Evolutionary conservation across 2,888 invertebrate species (phyloP).

Genomic region (Sphaerophoria rueppellii): DNA sequence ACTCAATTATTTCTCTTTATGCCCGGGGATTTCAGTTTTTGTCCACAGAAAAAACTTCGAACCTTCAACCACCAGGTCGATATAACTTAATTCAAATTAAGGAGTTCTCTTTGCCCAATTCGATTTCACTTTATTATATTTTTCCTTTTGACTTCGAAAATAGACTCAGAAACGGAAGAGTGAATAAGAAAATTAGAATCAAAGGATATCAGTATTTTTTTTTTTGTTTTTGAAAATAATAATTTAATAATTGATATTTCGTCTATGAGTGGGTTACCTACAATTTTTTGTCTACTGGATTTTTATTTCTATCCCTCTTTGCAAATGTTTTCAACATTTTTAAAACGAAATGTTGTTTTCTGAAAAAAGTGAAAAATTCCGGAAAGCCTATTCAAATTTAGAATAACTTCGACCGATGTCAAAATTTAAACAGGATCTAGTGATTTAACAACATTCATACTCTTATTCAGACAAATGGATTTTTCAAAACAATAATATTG

Average conservation of each 20-base stretch:
- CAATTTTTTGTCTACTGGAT: background rate
- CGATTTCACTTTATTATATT: constrained; percentile 18
- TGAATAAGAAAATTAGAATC: constrained; percentile 31
- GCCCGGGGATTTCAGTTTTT: no score
- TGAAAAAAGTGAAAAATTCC: no score
- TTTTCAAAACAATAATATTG: no score
- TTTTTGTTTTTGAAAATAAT: background rate
- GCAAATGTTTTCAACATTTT: background rate
- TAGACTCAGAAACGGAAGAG: constrained; percentile 22
- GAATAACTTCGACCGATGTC: no score
- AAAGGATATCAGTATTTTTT: constrained; percentile 24
- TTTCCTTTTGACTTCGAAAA: constrained; percentile 22
- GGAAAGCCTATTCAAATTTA: no score
- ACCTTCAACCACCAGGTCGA: no score
- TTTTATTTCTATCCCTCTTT: background rate
- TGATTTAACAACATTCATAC: no score
- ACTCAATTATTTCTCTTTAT: background rate
- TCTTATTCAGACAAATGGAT: no score
- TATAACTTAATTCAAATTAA: constrained; percentile 28
- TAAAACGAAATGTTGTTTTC: no score
- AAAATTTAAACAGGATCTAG: no score
- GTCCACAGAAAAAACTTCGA: no score
- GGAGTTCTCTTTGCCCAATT: constrained; percentile 2
- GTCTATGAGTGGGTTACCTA: background rate
- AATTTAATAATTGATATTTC: background rate